Evolutionary conservation across 2,797 vertebrate species (phyloP).

Genomic region (Phataginus tricuspis): DNA sequence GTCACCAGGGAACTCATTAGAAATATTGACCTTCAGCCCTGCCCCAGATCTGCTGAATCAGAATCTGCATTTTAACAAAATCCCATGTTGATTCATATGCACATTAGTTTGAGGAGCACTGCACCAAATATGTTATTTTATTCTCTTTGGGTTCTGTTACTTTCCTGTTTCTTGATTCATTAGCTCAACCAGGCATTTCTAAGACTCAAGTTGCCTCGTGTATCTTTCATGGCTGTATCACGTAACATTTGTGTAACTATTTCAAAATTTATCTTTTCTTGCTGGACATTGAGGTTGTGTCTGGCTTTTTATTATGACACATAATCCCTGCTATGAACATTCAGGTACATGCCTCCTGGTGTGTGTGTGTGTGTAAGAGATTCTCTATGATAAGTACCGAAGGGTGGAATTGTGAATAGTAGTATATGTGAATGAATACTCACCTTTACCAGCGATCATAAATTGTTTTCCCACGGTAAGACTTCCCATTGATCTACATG

Average conservation of each 20-base stretch:
- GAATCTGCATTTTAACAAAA: background rate
- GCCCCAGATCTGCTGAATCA: background rate
- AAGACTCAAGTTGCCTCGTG: background rate
- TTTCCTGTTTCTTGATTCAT: slow-evolving; percentile 3
- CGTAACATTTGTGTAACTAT: background rate
- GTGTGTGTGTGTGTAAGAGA: background rate
- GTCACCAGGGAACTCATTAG: background rate
- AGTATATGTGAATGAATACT: background rate
- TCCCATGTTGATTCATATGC: background rate
- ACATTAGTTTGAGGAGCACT: background rate
- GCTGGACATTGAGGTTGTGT: background rate
- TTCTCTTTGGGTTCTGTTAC: background rate
- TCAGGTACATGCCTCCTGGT: background rate
- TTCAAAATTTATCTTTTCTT: background rate
- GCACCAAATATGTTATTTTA: background rate
- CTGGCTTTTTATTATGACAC: background rate
- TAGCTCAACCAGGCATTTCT: background rate
- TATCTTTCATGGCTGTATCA: background rate
- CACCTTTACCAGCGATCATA: background rate
- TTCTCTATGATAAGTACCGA: background rate
- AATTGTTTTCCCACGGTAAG: background rate
- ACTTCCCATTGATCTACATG: background rate
- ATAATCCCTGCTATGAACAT: background rate
- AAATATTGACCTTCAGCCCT: background rate
- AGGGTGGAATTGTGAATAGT: background rate